Conservation (phyloP, 2,797 vertebrate genomes). For the Cuniculus paca region DNA sequence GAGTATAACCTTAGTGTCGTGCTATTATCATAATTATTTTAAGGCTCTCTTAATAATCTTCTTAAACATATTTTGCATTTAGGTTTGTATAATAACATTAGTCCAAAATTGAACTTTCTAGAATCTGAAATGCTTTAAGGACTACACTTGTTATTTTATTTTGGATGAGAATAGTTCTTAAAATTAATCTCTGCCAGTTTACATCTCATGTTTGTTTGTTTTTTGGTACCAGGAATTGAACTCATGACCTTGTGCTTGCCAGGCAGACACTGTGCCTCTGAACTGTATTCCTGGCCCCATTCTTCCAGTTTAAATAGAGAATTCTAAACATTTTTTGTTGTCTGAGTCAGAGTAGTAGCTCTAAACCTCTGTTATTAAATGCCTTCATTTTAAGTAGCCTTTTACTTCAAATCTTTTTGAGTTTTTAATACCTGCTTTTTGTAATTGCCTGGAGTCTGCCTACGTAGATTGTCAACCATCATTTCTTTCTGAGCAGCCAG, state of each 20-base stretch:
- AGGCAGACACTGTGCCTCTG: too few species aligned
- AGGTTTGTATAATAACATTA: slow-evolving; percentile 17
- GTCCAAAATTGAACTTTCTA: slow-evolving; percentile 55
- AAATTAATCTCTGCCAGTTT: slow-evolving; percentile 46
- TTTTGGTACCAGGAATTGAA: neutral
- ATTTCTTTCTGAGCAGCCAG: neutral
- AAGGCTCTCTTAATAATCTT: slow-evolving; percentile 59
- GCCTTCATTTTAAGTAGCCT: slow-evolving; percentile 31
- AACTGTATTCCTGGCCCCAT: too few species aligned
- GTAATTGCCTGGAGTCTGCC: slow-evolving; percentile 15
- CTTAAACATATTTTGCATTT: neutral
- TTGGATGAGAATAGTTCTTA: slow-evolving; percentile 46
- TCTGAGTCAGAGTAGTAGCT: neutral
- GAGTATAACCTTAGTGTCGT: slow-evolving; percentile 49
- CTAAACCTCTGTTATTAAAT: slow-evolving; percentile 26
- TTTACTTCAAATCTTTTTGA: slow-evolving; percentile 4
- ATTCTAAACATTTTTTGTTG: slow-evolving; percentile 45
- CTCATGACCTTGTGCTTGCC: too few species aligned
- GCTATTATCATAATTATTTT: slow-evolving; percentile 48
- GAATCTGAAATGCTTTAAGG: slow-evolving; percentile 55
- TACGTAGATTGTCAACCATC: neutral
- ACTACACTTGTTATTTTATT: slow-evolving; percentile 28
- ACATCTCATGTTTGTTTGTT: neutral
- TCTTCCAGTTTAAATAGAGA: slow-evolving; percentile 47
- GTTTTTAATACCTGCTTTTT: slow-evolving; percentile 35